Evolutionary conservation across 2,797 vertebrate species (phyloP).

Genomic region (Peromyscus eremicus): DNA sequence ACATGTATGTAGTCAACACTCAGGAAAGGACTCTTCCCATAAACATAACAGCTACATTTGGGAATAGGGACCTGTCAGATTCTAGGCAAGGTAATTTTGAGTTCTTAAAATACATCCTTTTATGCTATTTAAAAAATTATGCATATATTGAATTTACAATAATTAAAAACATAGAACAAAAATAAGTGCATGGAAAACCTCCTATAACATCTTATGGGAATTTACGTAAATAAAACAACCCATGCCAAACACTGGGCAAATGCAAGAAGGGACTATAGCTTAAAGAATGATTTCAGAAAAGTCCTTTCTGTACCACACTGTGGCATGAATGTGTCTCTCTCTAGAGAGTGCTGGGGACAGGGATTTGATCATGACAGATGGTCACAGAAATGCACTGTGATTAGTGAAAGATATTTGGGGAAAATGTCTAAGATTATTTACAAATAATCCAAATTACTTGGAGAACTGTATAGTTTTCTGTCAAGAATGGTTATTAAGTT

Average conservation of each 20-base stretch:
- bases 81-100: not conserved
- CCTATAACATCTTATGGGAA: not conserved
- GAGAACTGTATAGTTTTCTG: conserved; percentile 13
- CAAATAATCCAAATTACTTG: conserved; percentile 56
- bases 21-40: not conserved
- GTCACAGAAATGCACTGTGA: conserved; percentile 50
- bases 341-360: not conserved
- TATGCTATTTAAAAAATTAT: not conserved
- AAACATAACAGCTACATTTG: not conserved
- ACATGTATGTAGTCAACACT: not conserved
- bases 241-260: not conserved
- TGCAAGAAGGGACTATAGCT: not conserved
- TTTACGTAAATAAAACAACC: not conserved
- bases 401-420: conserved; percentile 63
- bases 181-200: not conserved
- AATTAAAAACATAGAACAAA: conserved; percentile 32
- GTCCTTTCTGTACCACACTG: not conserved
- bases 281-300: conserved; percentile 48
- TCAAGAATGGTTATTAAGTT: not conserved
- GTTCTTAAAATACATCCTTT: not conserved
- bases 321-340: not conserved
- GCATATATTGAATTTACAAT: not conserved
- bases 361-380: conserved; percentile 45
- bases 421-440: conserved; percentile 63
- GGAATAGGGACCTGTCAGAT: not conserved